Percentiles rank a stretch among this genome's conserved stretches.
These are phyloP conservation scores for Rhagium mordax DNA, from an alignment of 2,888 invertebrate species.

Conservation along the genomic window DNA sequence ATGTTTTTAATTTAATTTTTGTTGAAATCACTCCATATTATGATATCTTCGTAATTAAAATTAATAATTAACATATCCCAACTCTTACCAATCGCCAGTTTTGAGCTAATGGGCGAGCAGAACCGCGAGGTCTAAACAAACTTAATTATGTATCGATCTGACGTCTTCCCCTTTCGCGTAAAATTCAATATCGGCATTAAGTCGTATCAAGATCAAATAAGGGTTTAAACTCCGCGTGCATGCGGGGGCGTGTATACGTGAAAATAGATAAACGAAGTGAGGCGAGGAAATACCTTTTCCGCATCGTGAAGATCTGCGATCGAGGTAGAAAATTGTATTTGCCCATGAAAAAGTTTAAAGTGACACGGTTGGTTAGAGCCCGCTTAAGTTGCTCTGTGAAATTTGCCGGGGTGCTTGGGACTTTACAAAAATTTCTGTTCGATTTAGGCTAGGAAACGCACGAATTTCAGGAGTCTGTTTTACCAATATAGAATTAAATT, in stretches of 20 bases:
- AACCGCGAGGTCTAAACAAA: background rate
- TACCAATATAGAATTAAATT: too few species aligned
- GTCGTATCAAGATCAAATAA: constrained; percentile 29
- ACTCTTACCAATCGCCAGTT: background rate
- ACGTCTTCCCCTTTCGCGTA: constrained; percentile 13
- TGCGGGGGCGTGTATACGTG: constrained; percentile 13
- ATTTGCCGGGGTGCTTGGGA: too few species aligned
- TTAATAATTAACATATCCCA: background rate
- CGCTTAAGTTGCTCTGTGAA: too few species aligned
- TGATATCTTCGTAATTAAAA: background rate
- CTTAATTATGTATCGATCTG: constrained; percentile 7
- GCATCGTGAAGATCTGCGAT: too few species aligned
- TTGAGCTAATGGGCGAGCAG: background rate
- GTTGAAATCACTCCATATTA: too few species aligned
- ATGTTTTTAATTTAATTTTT: too few species aligned
- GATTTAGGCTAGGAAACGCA: too few species aligned
- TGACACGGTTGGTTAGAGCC: background rate
- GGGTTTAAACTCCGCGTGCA: too few species aligned
- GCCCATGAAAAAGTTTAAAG: constrained; percentile 25
- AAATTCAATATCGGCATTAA: constrained; percentile 30
- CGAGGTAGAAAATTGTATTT: constrained; percentile 37
- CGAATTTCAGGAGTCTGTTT: too few species aligned
- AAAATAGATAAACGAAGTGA: constrained; percentile 35
- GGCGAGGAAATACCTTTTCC: constrained; percentile 34
- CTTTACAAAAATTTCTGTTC: too few species aligned